phyloP scores from a whole-genome alignment of 1,140 invertebrate genomes.

The Leptopilina clavipes region DNA sequence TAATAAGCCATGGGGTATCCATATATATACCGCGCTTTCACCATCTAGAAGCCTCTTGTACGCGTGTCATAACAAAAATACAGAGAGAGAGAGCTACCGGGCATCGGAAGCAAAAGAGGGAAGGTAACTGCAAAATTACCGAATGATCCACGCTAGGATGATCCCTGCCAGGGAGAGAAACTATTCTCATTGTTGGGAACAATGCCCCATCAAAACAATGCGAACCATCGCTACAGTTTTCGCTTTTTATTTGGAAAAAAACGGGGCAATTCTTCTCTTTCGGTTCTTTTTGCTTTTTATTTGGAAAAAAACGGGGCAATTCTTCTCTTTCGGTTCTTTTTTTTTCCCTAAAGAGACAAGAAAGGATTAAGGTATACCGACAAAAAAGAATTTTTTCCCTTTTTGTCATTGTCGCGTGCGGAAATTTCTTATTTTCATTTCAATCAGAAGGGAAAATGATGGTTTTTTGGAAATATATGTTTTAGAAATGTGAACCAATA shows the following conservation, averaged over 20 bases:
- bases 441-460: too few species aligned
- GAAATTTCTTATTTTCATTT: too few species aligned
- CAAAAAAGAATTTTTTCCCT: too few species aligned
- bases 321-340: neutral
- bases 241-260: slow-evolving; percentile 25
- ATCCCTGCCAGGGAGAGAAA: slow-evolving; percentile 54
- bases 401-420: too few species aligned
- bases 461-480: too few species aligned
- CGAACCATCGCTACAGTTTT: slow-evolving; percentile 45
- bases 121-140: slow-evolving; percentile 69
- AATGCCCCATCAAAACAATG: slow-evolving; percentile 63
- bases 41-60: slow-evolving; percentile 59
- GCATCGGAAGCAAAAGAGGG: slow-evolving; percentile 31
- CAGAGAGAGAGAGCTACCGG: slow-evolving; percentile 42
- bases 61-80: slow-evolving; percentile 74
- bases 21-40: slow-evolving; percentile 52
- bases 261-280: slow-evolving; percentile 28
- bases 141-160: slow-evolving; percentile 70
- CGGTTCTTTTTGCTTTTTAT: slow-evolving; percentile 29
- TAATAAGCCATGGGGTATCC: slow-evolving; percentile 69
- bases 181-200: slow-evolving; percentile 64
- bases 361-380: too few species aligned
- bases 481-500: too few species aligned
- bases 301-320: slow-evolving; percentile 15
- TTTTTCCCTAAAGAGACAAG: too few species aligned